Conservation (phyloP, 2,797 vertebrate species). For the Somateria mollissima region DNA sequence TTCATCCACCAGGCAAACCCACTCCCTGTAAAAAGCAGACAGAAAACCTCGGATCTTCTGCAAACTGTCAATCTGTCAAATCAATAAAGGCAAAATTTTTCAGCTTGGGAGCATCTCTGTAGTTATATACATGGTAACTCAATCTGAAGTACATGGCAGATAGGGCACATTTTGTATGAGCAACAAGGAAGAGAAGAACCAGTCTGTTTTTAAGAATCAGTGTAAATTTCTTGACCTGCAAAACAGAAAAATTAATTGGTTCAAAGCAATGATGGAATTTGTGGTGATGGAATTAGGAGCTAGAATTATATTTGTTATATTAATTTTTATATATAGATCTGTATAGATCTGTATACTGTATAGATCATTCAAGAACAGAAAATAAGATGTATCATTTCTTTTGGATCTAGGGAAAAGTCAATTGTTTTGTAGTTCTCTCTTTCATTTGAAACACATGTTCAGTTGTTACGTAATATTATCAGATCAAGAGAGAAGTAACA, state of each 20-base stretch:
- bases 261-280: not conserved
- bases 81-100: not conserved
- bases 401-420: not conserved
- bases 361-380: not conserved
- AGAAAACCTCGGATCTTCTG: conserved; percentile 6
- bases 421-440: not conserved
- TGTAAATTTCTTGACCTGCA: not conserved
- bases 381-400: not conserved
- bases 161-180: not conserved
- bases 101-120: not conserved
- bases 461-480: not conserved
- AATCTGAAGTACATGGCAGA: not conserved
- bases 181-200: not conserved
- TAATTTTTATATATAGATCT: too few relatives aligned
- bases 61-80: conserved; percentile 8
- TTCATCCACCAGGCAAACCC: not conserved
- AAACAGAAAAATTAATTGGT: not conserved
- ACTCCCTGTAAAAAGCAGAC: not conserved
- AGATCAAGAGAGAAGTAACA: not conserved
- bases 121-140: not conserved
- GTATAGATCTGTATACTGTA: not conserved
- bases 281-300: not conserved
- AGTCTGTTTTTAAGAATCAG: not conserved
- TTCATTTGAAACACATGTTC: not conserved
- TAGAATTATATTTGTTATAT: not conserved